phyloP scores from a whole-genome alignment of 2,888 invertebrate genomes.

The Caenorhabditis uteleia region DNA sequence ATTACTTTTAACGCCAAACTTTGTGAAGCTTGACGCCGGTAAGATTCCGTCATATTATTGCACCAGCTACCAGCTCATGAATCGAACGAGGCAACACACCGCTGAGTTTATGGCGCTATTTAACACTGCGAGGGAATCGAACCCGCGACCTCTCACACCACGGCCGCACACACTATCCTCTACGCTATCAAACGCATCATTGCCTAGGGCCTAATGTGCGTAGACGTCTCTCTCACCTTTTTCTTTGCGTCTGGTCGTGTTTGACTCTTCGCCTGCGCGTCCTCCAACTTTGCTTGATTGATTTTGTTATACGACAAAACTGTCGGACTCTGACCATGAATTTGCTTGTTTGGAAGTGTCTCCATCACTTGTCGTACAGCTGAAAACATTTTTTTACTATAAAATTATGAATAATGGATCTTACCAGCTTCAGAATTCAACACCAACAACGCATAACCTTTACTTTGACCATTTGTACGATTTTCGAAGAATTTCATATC shows the following conservation, averaged over 20 bases:
- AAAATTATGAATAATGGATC: neutral
- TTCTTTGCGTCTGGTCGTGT: conserved; percentile 42
- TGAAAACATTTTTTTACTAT: conserved; percentile 7
- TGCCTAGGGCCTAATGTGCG: neutral
- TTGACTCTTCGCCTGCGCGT: conserved; percentile 50
- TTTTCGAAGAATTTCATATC: conserved; percentile 99
- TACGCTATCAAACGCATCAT: conserved; percentile 17
- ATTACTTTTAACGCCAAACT: conserved; percentile 39
- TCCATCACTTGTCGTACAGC: conserved; percentile 79
- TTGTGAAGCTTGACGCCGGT: conserved; percentile 33
- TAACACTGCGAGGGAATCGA: conserved; percentile 7
- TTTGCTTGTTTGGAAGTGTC: conserved; percentile 84
- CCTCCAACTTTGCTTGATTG: conserved; percentile 74
- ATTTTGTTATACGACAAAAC: conserved; percentile 95
- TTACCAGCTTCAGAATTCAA: conserved; percentile 82
- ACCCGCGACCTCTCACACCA: neutral
- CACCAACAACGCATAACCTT: conserved; percentile 87
- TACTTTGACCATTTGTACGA: conserved; percentile 79
- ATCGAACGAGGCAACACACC: conserved; percentile 28
- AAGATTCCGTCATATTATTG: conserved; percentile 30
- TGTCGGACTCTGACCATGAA: conserved; percentile 92
- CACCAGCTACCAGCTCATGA: conserved; percentile 39
- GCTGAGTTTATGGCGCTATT: conserved; percentile 31
- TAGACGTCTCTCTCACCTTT: conserved; percentile 26
- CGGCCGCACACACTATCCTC: conserved; percentile 8